Evolutionary conservation across 2,797 vertebrate species (phyloP).

Genomic region (Nyctibius grandis): DNA sequence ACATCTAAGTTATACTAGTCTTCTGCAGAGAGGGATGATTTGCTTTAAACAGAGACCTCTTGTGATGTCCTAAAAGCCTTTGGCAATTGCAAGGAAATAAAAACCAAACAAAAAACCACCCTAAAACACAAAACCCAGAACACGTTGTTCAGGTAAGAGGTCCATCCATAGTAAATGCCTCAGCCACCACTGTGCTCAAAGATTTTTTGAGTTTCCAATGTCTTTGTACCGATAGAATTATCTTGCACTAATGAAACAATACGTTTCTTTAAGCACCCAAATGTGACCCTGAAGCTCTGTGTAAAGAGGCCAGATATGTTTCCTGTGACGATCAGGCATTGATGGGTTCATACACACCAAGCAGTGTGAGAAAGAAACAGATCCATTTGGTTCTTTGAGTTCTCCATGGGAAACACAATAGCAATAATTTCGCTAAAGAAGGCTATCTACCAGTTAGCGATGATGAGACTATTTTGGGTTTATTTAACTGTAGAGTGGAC

Average conservation of each 20-base stretch:
- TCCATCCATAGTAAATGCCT: not conserved
- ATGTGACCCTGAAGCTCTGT: too few relatives aligned
- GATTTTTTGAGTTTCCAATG: not conserved
- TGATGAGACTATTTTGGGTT: too few relatives aligned
- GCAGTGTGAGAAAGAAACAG: too few relatives aligned
- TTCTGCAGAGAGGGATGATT: not conserved
- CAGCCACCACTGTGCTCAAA: not conserved
- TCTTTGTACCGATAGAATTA: not conserved
- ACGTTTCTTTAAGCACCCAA: too few relatives aligned
- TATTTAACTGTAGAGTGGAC: not conserved
- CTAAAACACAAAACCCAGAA: not conserved
- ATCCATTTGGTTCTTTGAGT: too few relatives aligned
- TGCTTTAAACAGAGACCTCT: not conserved
- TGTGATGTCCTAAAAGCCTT: not conserved
- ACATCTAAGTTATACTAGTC: not conserved
- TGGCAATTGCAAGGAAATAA: not conserved
- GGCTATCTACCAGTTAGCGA: too few relatives aligned
- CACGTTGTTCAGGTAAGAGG: not conserved
- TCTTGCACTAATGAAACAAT: not conserved
- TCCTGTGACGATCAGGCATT: too few relatives aligned
- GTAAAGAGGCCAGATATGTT: too few relatives aligned
- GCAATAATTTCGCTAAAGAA: too few relatives aligned
- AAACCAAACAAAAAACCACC: accelerated
- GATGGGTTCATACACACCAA: too few relatives aligned
- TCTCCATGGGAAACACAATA: too few relatives aligned